Evolutionary conservation across 2,888 invertebrate species (phyloP).

Genomic region (Abrostola tripartita): DNA sequence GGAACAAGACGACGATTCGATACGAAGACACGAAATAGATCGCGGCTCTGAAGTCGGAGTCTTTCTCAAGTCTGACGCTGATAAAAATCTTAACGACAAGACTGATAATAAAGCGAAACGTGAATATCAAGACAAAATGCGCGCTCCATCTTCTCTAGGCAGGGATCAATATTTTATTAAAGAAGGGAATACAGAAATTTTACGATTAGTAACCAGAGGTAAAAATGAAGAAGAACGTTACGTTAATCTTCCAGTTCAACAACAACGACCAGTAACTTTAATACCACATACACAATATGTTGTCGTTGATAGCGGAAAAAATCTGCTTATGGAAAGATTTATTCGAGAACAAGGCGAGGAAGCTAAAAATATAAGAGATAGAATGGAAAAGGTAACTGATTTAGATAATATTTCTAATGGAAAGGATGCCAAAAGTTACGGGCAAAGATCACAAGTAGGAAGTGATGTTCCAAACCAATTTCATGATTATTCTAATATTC

Average conservation of each 20-base stretch:
- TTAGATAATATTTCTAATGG: constrained; percentile 84
- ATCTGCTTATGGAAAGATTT: constrained; percentile 94
- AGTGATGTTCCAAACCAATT: constrained; percentile 72
- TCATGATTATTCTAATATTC: constrained; percentile 75
- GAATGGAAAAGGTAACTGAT: constrained; percentile 80
- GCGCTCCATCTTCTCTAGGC: constrained; percentile 79
- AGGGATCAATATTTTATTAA: constrained; percentile 93
- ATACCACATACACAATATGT: constrained; percentile 89
- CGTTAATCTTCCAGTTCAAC: constrained; percentile 86
- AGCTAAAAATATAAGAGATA: constrained; percentile 88
- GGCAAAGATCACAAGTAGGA: constrained; percentile 75
- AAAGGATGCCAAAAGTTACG: constrained; percentile 85
- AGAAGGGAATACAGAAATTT: constrained; percentile 95
- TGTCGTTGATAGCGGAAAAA: constrained; percentile 93
- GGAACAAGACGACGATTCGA: constrained; percentile 91
- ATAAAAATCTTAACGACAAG: constrained; percentile 71
- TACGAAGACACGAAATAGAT: constrained; percentile 93
- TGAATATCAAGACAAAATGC: constrained; percentile 73
- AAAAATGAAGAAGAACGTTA: constrained; percentile 90
- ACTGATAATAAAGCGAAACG: constrained; percentile 70
- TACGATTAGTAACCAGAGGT: constrained; percentile 93
- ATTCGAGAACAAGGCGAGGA: constrained; percentile 94
- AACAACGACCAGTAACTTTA: constrained; percentile 87
- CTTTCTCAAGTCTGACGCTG: constrained; percentile 80
- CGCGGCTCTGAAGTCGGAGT: constrained; percentile 91